phyloP scores from a whole-genome alignment of 2,113 vertebrate genomes.

The Leucosticte australis region DNA sequence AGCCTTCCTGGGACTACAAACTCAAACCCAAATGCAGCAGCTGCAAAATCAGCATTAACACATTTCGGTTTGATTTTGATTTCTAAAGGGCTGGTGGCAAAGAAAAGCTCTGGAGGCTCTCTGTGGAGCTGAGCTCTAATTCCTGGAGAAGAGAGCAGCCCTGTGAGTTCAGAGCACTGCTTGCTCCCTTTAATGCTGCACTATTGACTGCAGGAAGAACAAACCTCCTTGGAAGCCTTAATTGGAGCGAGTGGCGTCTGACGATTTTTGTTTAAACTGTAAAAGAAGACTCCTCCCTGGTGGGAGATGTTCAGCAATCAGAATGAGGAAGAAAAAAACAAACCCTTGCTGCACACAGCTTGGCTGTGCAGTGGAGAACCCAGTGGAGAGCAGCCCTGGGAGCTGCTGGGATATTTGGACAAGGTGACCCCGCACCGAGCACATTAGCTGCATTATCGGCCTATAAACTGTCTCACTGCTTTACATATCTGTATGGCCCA shows the following conservation, averaged over 20 bases:
- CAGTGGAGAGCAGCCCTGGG: background rate
- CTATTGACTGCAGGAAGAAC: conserved; percentile 6
- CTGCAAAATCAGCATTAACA: background rate
- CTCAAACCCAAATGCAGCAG: background rate
- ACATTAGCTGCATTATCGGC: conserved; percentile 28
- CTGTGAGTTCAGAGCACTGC: background rate
- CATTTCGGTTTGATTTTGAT: background rate
- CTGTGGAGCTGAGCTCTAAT: background rate
- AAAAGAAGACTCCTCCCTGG: conserved; percentile 7
- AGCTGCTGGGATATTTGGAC: conserved; percentile 51
- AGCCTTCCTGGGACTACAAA: background rate
- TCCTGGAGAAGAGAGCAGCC: background rate
- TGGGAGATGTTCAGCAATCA: conserved; percentile 15
- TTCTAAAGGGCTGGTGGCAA: background rate
- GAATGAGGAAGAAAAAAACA: background rate
- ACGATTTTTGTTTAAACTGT: conserved; percentile 42
- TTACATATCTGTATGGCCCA: conserved; percentile 50
- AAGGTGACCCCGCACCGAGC: conserved; percentile 72
- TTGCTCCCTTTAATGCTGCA: conserved; percentile 14
- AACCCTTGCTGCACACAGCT: background rate
- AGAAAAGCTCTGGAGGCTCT: conserved; percentile 7
- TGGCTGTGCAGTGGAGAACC: background rate
- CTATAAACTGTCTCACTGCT: conserved; percentile 47
- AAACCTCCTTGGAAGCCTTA: conserved; percentile 36
- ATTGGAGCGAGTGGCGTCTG: conserved; percentile 24